Conservation (phyloP, 2,888 invertebrate genomes). For the Sclerodermus sp. region DNA sequence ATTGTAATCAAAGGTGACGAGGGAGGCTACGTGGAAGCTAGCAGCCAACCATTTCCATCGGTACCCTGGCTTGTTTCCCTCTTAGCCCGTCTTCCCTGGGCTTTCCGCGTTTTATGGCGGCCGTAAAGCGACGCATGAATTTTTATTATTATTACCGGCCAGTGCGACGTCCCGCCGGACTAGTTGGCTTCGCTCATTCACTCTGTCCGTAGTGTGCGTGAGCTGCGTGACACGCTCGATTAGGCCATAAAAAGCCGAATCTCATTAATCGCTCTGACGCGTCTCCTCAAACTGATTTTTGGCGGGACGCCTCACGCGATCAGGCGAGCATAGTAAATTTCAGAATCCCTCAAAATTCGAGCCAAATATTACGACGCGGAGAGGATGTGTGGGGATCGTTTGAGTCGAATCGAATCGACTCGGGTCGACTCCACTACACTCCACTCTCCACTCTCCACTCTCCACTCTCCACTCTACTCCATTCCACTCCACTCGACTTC, state of each 20-base stretch:
- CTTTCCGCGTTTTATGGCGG: slow-evolving; percentile 36
- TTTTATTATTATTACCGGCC: slow-evolving; percentile 40
- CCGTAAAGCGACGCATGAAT: slow-evolving; percentile 42
- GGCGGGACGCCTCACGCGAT: not conserved
- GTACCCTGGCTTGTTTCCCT: not conserved
- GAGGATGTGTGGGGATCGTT: too few relatives aligned
- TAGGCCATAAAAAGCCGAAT: slow-evolving; percentile 17
- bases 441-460: too few relatives aligned
- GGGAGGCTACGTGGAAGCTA: slow-evolving; percentile 3
- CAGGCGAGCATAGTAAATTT: too few relatives aligned
- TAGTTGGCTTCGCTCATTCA: slow-evolving; percentile 1
- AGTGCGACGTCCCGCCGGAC: slow-evolving; percentile 4
- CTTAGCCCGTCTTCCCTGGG: slow-evolving; percentile 15
- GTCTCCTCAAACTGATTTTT: slow-evolving; percentile 1
- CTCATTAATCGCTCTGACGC: slow-evolving; percentile 13
- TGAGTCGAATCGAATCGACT: too few relatives aligned
- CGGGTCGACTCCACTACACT: too few relatives aligned
- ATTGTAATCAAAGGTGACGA: slow-evolving; percentile 1
- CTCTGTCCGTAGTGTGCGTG: slow-evolving; percentile 3
- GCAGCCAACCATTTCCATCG: not conserved
- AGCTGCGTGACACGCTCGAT: slow-evolving; percentile 17
- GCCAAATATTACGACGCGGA: not conserved
- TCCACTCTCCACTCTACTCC: too few relatives aligned
- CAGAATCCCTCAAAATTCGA: too few relatives aligned
- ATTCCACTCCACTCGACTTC: too few relatives aligned